Conservation (phyloP, 2,113 vertebrate genomes). For the Dasyornis broadbenti region DNA sequence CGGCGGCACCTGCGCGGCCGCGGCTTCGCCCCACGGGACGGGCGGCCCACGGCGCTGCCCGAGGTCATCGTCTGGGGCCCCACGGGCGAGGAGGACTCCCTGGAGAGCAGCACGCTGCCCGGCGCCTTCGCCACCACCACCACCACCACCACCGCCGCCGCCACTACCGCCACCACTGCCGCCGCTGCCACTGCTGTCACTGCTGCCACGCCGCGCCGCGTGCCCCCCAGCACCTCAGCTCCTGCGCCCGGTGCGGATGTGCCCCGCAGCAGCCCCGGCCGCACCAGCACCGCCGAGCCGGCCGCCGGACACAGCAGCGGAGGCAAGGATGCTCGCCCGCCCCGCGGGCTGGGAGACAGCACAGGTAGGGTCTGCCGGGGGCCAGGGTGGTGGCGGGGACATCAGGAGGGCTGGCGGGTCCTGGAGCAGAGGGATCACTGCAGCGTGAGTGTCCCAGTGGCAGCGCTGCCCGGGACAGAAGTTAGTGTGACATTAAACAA, state of each 20-base stretch:
- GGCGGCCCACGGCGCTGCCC: slow-evolving; percentile 55
- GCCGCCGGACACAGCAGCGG: slow-evolving; percentile 55
- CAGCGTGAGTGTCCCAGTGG: fast-evolving
- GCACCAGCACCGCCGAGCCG: slow-evolving; percentile 66
- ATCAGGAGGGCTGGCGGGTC: background rate
- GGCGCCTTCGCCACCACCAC: slow-evolving; percentile 32
- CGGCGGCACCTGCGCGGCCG: slow-evolving; percentile 53
- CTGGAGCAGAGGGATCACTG: fast-evolving
- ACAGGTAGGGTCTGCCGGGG: slow-evolving; percentile 61
- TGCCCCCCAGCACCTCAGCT: background rate
- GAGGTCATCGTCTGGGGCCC: slow-evolving; percentile 79
- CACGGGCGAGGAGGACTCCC: slow-evolving; percentile 71
- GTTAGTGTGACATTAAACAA: background rate
- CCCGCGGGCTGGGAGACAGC: slow-evolving; percentile 72
- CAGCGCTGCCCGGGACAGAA: background rate
- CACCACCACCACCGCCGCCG: background rate
- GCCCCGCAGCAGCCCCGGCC: slow-evolving; percentile 18
- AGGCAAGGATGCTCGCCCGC: slow-evolving; percentile 57
- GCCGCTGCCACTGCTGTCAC: background rate
- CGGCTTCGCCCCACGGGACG: slow-evolving; percentile 11
- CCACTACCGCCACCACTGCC: slow-evolving; percentile 22
- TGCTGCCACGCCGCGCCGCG: slow-evolving; percentile 16
- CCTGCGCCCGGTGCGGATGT: background rate
- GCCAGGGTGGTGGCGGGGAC: fast-evolving
- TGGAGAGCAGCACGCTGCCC: slow-evolving; percentile 65